phyloP scores from a whole-genome alignment of 2,113 vertebrate genomes.

The Apaloderma vittatum region DNA sequence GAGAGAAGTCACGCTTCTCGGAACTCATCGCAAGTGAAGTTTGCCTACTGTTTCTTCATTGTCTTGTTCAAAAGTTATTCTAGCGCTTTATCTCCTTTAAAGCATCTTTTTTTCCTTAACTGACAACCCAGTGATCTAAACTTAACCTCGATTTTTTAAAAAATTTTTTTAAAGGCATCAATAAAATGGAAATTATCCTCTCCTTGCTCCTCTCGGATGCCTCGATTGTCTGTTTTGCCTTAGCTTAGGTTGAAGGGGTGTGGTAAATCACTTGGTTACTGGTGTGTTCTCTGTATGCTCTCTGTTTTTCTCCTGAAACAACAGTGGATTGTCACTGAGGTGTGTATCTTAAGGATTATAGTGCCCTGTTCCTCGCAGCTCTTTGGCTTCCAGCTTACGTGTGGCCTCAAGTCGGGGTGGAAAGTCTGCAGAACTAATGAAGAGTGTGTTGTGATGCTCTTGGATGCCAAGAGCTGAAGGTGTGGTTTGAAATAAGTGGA shows the following conservation, averaged over 20 bases:
- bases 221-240: not conserved
- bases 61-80: not conserved
- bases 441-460: not conserved
- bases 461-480: not conserved
- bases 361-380: not conserved
- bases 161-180: not conserved
- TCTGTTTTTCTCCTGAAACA: not conserved
- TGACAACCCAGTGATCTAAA: not conserved
- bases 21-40: not conserved
- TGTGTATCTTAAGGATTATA: not conserved
- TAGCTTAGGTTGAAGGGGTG: not conserved
- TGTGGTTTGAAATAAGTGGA: not conserved
- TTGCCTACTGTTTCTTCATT: not conserved
- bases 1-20: not conserved
- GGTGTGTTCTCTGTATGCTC: not conserved
- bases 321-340: not conserved
- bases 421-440: not conserved
- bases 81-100: not conserved
- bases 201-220: not conserved
- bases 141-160: not conserved
- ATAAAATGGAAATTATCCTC: not conserved
- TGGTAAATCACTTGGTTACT: not conserved
- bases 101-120: not conserved
- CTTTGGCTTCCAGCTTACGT: rapidly evolving
- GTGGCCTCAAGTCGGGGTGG: not conserved